These are phyloP conservation scores for Dolomedes plantarius DNA, from an alignment of 2,888 invertebrate genomes.

Conservation along the genomic window DNA sequence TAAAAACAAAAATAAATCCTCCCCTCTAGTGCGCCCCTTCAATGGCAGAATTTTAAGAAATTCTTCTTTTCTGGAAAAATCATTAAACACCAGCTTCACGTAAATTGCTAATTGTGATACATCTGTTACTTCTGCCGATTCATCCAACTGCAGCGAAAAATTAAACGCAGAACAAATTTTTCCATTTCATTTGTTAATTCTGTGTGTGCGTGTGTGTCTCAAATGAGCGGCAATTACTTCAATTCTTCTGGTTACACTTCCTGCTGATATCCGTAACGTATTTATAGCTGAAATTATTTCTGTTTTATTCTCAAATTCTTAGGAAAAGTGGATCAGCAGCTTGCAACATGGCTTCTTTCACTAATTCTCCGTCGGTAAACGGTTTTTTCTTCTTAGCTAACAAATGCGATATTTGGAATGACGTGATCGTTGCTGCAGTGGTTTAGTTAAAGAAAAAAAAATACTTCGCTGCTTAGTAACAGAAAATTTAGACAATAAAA, in stretches of 20 bases:
- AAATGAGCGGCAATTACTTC: no score
- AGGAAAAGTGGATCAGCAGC: neutral
- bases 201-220: no score
- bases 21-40: neutral
- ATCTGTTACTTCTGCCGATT: neutral
- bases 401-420: slow-evolving; percentile 3
- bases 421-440: no score
- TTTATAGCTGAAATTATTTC: slow-evolving; percentile 4
- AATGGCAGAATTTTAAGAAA: neutral
- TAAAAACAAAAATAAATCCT: neutral
- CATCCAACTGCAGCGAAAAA: slow-evolving; percentile 1
- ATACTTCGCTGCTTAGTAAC: no score
- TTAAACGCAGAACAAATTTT: no score
- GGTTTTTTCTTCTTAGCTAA: slow-evolving; percentile 13
- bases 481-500: no score
- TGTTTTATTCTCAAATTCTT: neutral
- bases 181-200: no score
- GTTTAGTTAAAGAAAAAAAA: no score
- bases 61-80: slow-evolving; percentile 17
- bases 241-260: no score
- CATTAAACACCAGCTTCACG: slow-evolving; percentile 9
- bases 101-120: neutral
- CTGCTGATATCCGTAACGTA: neutral
- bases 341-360: slow-evolving; percentile 15
- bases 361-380: neutral